phyloP scores from a whole-genome alignment of 2,797 vertebrate genomes.

The Darevskia nairensis region DNA sequence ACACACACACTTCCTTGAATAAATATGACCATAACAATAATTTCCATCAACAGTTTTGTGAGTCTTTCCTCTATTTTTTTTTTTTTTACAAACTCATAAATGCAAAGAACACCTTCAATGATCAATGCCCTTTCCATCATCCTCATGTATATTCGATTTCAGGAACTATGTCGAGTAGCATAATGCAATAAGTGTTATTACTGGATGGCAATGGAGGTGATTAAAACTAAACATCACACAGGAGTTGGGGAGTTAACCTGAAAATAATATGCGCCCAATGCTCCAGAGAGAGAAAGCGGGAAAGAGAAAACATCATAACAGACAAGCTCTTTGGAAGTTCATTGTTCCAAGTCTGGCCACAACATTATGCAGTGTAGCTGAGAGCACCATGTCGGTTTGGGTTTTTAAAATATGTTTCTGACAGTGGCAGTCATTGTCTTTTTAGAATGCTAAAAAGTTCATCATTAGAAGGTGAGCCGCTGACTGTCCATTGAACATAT shows the following conservation, averaged over 20 bases:
- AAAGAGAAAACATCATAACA: slow-evolving; percentile 31
- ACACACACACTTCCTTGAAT: slow-evolving; percentile 71
- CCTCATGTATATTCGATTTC: slow-evolving; percentile 80
- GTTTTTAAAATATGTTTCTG: slow-evolving; percentile 54
- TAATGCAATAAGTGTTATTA: slow-evolving; percentile 75
- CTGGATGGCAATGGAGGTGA: slow-evolving; percentile 68
- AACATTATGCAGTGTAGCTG: not conserved
- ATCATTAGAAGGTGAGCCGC: slow-evolving; percentile 65
- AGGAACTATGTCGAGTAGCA: slow-evolving; percentile 76
- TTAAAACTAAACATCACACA: slow-evolving; percentile 78
- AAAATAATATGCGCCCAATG: slow-evolving; percentile 65
- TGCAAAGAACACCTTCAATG: slow-evolving; percentile 73
- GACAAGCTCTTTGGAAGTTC: slow-evolving; percentile 47
- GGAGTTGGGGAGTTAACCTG: slow-evolving; percentile 65
- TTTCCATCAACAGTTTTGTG: slow-evolving; percentile 57
- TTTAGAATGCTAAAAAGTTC: slow-evolving; percentile 56
- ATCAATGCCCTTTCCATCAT: slow-evolving; percentile 73
- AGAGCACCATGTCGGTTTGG: not conserved
- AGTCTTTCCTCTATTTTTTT: not conserved
- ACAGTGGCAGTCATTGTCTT: slow-evolving; percentile 39
- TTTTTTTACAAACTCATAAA: slow-evolving; percentile 70
- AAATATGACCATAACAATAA: slow-evolving; percentile 71
- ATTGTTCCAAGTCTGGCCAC: slow-evolving; percentile 23
- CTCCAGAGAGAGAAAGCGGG: slow-evolving; percentile 27
- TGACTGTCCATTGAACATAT: slow-evolving; percentile 59